These are phyloP conservation scores for Aromia moschata DNA, from an alignment of 2,888 invertebrate species.

Conservation along the genomic window DNA sequence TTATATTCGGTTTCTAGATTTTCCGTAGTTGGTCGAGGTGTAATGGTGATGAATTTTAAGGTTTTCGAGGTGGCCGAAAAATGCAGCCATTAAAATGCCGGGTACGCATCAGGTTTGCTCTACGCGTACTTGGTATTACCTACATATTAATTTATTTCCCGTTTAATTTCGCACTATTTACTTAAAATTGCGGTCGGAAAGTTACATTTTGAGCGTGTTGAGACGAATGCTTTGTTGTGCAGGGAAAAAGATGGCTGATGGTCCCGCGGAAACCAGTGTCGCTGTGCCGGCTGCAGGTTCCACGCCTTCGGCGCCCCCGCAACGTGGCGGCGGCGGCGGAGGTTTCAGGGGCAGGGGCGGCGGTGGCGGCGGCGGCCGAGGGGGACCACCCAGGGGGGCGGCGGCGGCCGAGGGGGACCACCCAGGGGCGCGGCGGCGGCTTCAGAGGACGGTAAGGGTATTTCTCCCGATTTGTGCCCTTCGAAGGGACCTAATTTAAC, in stretches of 20 bases:
- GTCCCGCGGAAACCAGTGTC: conserved; percentile 25
- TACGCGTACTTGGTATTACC: neutral
- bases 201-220: too few relatives aligned
- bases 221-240: too few relatives aligned
- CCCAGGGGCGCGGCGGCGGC: conserved; percentile 39
- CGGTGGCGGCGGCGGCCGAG: conserved; percentile 33
- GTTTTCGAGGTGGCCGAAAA: neutral
- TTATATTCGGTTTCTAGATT: neutral
- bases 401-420: conserved; percentile 36
- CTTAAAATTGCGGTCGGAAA: neutral
- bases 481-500: neutral
- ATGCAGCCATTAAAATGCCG: neutral
- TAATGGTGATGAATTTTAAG: too few relatives aligned
- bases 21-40: too few relatives aligned
- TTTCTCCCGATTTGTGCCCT: neutral
- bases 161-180: neutral
- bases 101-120: neutral
- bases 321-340: conserved; percentile 31
- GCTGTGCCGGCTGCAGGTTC: conserved; percentile 17
- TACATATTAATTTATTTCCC: neutral
- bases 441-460: conserved; percentile 44
- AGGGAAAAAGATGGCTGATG: conserved; percentile 33
- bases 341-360: conserved; percentile 29
- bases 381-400: conserved; percentile 37
- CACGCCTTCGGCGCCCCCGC: conserved; percentile 8